These are phyloP conservation scores for Casuarius casuarius DNA, from an alignment of 2,113 vertebrate genomes.

Conservation along the genomic window DNA sequence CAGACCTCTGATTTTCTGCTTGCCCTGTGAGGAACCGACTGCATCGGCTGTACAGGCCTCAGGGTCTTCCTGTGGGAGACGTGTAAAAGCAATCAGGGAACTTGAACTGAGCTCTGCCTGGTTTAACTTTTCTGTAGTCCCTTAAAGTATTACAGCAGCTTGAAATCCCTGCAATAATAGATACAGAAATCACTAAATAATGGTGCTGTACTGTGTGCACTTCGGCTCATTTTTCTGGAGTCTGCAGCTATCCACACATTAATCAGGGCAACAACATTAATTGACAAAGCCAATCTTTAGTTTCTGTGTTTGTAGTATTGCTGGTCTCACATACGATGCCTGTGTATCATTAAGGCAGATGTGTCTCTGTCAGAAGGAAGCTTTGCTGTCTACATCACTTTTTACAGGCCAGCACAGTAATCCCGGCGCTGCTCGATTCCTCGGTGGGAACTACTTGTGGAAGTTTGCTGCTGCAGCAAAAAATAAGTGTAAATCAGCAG, in stretches of 20 bases:
- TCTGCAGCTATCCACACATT: neutral
- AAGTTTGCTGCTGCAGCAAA: constrained; percentile 25
- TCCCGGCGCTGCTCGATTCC: neutral
- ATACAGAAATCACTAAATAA: neutral
- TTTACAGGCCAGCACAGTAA: neutral
- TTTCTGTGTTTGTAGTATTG: neutral
- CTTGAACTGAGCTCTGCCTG: neutral
- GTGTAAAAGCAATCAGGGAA: neutral
- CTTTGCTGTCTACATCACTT: neutral
- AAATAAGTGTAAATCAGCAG: neutral
- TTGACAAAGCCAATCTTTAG: neutral
- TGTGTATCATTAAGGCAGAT: neutral
- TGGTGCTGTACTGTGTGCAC: neutral
- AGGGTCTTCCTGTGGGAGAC: neutral
- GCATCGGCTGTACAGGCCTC: neutral
- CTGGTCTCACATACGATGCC: fast-evolving
- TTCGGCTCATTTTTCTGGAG: neutral
- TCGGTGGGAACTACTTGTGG: neutral
- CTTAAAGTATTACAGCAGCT: neutral
- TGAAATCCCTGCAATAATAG: neutral
- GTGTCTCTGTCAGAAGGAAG: neutral
- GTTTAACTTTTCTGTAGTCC: neutral
- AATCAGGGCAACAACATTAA: neutral
- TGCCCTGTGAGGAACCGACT: no score
- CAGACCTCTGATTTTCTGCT: neutral